Evolutionary conservation across 2,113 vertebrate genomes (phyloP).

Genomic region (Actenoides hombroni): DNA sequence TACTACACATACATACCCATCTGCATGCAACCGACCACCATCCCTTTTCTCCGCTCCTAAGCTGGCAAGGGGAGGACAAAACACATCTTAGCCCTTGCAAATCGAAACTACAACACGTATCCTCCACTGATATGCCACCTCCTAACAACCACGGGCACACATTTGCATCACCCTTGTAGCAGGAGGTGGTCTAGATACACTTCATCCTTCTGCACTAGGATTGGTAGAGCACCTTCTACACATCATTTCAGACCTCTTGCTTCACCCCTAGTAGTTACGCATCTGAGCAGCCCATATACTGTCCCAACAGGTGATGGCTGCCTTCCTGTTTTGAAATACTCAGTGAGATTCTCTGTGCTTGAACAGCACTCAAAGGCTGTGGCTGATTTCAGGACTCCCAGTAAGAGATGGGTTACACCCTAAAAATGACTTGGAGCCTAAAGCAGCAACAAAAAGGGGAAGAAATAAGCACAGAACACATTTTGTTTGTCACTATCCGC

Average conservation of each 20-base stretch:
- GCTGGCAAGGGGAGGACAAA: not conserved
- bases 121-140: not conserved
- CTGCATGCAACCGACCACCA: not conserved
- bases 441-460: not conserved
- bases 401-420: not conserved
- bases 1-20: not conserved
- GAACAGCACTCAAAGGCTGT: not conserved
- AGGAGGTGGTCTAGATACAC: not conserved
- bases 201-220: not conserved
- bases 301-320: not conserved
- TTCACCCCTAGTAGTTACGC: not conserved
- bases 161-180: not conserved
- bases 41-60: not conserved
- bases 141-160: not conserved
- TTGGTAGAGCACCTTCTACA: not conserved
- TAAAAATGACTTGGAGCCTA: not conserved
- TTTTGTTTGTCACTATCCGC: not conserved
- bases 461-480: not conserved
- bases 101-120: not conserved
- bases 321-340: not conserved
- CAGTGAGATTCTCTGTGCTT: not conserved
- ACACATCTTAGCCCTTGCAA: not conserved
- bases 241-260: not conserved
- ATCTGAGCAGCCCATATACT: not conserved
- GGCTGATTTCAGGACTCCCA: not conserved